Conservation (phyloP, 2,113 vertebrate species). For the Axis porcinus region DNA sequence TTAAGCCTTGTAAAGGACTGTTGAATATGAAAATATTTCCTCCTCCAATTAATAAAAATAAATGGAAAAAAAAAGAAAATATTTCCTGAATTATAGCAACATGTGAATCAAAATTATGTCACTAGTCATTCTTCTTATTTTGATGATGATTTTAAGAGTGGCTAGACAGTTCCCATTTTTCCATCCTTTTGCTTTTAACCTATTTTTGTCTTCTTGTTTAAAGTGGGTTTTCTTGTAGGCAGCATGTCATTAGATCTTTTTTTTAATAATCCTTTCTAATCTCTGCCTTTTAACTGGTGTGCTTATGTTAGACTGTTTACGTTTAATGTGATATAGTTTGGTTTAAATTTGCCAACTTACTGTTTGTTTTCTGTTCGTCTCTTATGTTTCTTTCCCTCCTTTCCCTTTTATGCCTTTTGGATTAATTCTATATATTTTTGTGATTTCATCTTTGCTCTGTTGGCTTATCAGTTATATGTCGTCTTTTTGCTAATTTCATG, state of each 20-base stretch:
- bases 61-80: too few species aligned
- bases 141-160: background rate
- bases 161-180: background rate
- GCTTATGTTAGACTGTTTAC: background rate
- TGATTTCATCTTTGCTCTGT: background rate
- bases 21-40: conserved; percentile 5
- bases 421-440: background rate
- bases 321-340: background rate
- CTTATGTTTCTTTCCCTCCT: background rate
- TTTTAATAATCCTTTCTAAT: background rate
- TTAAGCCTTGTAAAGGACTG: background rate
- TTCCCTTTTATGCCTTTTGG: background rate
- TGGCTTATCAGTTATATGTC: background rate
- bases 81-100: background rate
- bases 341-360: background rate
- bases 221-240: background rate
- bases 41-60: too few species aligned
- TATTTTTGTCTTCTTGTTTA: background rate
- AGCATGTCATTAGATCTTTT: background rate
- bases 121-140: background rate
- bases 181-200: background rate
- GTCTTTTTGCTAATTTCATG: background rate
- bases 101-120: background rate
- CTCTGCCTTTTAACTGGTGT: background rate
- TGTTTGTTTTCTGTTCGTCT: background rate